A percentile compares a stretch with the other conserved stretches of the same genome.
Conservation (phyloP, 2,797 vertebrate species). For the Phrynocephalus forsythii region DNA sequence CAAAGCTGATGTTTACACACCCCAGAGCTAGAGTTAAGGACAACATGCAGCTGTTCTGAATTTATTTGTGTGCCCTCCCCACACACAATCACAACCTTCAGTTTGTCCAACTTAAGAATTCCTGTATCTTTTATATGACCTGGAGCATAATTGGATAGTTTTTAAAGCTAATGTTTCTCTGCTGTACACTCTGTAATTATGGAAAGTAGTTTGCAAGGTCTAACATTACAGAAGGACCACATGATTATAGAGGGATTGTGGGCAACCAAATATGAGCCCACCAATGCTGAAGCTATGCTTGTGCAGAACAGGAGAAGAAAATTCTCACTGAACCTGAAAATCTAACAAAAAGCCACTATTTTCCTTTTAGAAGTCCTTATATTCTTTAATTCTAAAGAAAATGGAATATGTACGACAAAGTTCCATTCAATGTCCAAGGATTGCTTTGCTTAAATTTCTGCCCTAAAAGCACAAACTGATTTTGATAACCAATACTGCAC, state of each 20-base stretch:
- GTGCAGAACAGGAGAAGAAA: background rate
- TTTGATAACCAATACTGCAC: background rate
- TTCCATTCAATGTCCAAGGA: constrained; percentile 7
- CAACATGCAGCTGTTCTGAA: background rate
- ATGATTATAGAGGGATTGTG: constrained; percentile 34
- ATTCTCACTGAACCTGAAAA: background rate
- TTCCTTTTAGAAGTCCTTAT: background rate
- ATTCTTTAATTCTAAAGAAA: constrained; percentile 17
- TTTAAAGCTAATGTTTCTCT: constrained; percentile 2
- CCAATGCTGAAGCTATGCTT: background rate
- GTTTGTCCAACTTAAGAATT: background rate
- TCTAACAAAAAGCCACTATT: background rate
- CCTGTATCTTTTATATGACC: background rate
- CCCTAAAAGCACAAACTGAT: fast-evolving
- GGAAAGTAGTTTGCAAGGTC: constrained; percentile 23
- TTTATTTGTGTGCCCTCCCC: background rate
- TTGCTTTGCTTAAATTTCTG: constrained; percentile 42
- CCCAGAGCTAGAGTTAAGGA: background rate
- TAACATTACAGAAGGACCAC: constrained; percentile 8
- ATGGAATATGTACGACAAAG: background rate
- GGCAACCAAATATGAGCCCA: constrained; percentile 22
- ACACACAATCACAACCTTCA: background rate
- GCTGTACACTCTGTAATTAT: constrained; percentile 22
- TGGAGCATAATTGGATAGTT: background rate
- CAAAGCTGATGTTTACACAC: background rate